phyloP scores from a whole-genome alignment of 2,113 vertebrate species.

The Thinocorus orbignyianus region DNA sequence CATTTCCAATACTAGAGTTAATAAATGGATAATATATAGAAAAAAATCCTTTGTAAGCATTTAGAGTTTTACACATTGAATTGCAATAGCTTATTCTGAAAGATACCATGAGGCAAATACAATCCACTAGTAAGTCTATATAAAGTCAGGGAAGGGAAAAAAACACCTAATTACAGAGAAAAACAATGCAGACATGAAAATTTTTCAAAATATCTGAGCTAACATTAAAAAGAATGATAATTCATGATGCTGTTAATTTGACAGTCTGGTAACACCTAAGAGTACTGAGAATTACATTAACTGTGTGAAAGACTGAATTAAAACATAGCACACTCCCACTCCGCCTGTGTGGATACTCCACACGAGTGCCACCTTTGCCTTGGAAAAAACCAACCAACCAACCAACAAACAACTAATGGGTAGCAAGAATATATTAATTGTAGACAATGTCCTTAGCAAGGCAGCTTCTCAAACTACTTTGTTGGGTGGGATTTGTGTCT shows the following conservation, averaged over 20 bases:
- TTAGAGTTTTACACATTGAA: neutral
- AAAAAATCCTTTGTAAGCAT: neutral
- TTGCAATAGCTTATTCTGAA: neutral
- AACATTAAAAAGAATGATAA: neutral
- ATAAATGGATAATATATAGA: neutral
- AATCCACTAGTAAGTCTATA: neutral
- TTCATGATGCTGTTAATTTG: neutral
- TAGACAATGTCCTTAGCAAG: neutral
- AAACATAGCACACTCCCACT: neutral
- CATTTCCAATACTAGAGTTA: neutral
- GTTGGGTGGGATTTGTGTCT: neutral
- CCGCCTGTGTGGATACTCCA: neutral
- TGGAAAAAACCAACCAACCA: neutral
- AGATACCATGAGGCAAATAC: neutral
- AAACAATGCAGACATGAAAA: neutral
- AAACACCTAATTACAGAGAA: neutral
- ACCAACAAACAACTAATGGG: fast-evolving
- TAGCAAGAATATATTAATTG: neutral
- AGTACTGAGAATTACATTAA: neutral
- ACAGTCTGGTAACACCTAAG: neutral
- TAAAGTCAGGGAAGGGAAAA: neutral
- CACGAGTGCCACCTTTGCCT: neutral
- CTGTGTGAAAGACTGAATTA: neutral
- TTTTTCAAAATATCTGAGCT: neutral
- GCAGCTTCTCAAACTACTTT: neutral